phyloP scores from a whole-genome alignment of 1,140 invertebrate species.

The Carcinoscorpius rotundicauda region DNA sequence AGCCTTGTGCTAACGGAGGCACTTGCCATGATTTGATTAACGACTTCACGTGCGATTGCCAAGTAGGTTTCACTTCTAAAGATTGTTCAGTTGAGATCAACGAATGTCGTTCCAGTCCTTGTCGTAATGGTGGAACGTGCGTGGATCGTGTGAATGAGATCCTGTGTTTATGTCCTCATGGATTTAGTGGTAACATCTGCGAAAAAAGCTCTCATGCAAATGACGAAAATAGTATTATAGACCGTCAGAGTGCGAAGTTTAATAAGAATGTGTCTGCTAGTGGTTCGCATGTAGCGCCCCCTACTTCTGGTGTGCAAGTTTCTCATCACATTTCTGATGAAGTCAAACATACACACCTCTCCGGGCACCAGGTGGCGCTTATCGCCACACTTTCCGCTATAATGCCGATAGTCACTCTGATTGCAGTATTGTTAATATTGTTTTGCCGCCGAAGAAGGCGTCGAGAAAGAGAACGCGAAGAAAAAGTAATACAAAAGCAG shows the following conservation, averaged over 20 bases:
- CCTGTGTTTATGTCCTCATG: constrained; percentile 43
- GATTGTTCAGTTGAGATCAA: constrained; percentile 38
- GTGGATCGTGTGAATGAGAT: constrained; percentile 49
- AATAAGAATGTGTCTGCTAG: constrained; percentile 11
- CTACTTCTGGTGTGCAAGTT: constrained; percentile 30
- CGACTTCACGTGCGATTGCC: constrained; percentile 57
- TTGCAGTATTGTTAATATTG: constrained; percentile 64
- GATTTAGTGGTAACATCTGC: constrained; percentile 80
- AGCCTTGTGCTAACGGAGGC: constrained; percentile 73
- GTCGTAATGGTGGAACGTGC: constrained; percentile 67
- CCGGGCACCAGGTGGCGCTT: constrained; percentile 52
- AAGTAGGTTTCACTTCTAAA: constrained; percentile 28
- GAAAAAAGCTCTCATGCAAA: constrained; percentile 68
- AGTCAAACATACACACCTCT: background rate
- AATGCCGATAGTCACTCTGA: constrained; percentile 58
- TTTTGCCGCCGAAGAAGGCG: constrained; percentile 54
- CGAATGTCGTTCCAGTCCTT: constrained; percentile 63
- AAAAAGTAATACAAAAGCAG: constrained; percentile 62
- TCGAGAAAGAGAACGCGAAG: constrained; percentile 80
- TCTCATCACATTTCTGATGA: constrained; percentile 5
- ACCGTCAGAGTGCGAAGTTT: constrained; percentile 16
- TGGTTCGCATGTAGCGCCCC: constrained; percentile 33
- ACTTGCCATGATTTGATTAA: constrained; percentile 64
- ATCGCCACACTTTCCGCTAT: constrained; percentile 67
- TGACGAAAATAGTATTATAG: constrained; percentile 35